Conservation (phyloP, 1,140 invertebrate genomes). For the Lordiphosa stackelbergi region DNA sequence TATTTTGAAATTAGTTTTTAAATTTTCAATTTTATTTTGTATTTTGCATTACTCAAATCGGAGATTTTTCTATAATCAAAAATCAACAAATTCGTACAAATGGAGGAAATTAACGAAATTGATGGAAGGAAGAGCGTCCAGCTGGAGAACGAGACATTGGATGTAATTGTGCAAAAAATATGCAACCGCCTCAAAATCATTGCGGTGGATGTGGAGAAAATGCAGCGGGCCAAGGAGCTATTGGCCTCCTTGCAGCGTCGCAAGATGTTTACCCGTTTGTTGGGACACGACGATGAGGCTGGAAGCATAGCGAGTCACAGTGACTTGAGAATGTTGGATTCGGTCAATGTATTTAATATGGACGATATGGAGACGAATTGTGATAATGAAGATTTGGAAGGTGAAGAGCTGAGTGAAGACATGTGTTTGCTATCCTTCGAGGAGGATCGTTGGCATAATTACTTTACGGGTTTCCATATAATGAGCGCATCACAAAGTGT, state of each 20-base stretch:
- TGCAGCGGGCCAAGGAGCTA: conserved; percentile 42
- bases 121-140: background rate
- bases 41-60: too few species aligned
- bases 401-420: conserved; percentile 43
- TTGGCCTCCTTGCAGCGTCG: conserved; percentile 32
- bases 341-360: background rate
- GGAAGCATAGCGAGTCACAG: background rate
- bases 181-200: conserved; percentile 41
- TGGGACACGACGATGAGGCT: conserved; percentile 49
- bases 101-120: background rate
- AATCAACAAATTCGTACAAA: background rate
- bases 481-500: conserved; percentile 25
- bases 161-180: conserved; percentile 17
- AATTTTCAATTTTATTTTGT: too few species aligned
- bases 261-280: conserved; percentile 28
- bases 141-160: background rate
- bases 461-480: conserved; percentile 53
- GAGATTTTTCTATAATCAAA: too few species aligned
- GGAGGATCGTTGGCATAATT: conserved; percentile 60
- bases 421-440: conserved; percentile 33
- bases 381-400: background rate
- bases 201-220: conserved; percentile 44
- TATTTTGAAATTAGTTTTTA: too few species aligned
- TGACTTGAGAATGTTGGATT: conserved; percentile 16
- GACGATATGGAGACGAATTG: background rate